phyloP scores from a whole-genome alignment of 35 echinoderm and acorn worm species.

The Holothuria glaberrima region DNA sequence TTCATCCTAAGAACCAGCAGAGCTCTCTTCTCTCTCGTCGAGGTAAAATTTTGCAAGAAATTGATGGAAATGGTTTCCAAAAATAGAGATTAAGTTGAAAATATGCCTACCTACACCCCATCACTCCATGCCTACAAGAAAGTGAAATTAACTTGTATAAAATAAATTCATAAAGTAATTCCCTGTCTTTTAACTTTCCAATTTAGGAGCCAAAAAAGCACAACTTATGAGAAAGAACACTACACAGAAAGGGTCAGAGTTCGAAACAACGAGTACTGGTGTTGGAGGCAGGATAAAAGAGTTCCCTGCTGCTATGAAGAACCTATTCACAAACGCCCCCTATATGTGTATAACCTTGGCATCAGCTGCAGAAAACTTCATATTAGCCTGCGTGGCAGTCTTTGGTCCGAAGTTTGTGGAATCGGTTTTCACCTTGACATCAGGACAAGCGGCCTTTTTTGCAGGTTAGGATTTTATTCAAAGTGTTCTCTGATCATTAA shows the following conservation, averaged over 20 bases:
- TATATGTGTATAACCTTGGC: slow-evolving; percentile 76
- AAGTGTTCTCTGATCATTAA: no score
- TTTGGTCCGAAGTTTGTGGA: slow-evolving; percentile 91
- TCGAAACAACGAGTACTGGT: neutral
- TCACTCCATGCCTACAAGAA: no score
- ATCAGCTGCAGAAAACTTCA: slow-evolving; percentile 63
- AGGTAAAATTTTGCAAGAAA: neutral
- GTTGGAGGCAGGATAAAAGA: slow-evolving; percentile 57
- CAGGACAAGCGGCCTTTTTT: slow-evolving; percentile 69
- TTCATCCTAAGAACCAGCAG: no score
- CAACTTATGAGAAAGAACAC: neutral
- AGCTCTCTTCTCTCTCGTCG: neutral
- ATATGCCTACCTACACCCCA: no score
- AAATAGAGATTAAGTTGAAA: neutral
- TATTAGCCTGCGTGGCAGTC: slow-evolving; percentile 72
- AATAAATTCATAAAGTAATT: neutral
- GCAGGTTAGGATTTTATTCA: slow-evolving; percentile 54
- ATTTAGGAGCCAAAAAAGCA: slow-evolving; percentile 34
- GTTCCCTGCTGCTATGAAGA: slow-evolving; percentile 67
- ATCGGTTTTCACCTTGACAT: slow-evolving; percentile 71
- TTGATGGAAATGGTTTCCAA: neutral
- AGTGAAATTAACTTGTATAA: no score
- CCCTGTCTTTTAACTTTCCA: neutral
- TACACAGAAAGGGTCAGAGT: slow-evolving; percentile 54
- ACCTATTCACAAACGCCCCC: slow-evolving; percentile 69